phyloP scores from a whole-genome alignment of 2,888 invertebrate genomes.

The Ditula angustiorana region DNA sequence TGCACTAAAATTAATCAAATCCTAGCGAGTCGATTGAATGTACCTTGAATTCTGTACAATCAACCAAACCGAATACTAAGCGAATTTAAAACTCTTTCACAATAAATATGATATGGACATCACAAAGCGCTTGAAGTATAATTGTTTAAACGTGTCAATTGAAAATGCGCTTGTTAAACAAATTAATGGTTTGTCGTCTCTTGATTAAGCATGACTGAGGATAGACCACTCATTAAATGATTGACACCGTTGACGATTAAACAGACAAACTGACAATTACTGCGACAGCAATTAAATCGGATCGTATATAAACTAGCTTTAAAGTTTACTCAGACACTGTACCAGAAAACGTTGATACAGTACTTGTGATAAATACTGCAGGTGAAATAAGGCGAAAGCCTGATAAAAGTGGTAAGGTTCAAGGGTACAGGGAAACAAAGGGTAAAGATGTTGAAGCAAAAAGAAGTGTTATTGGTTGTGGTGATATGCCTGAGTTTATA shows the following conservation, averaged over 20 bases:
- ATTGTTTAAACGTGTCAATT: neutral
- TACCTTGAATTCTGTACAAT: too few species aligned
- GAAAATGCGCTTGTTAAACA: neutral
- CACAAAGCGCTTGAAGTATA: neutral
- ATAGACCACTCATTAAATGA: neutral
- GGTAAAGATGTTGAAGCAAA: constrained; percentile 35
- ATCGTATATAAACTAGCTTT: constrained; percentile 16
- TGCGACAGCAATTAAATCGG: neutral
- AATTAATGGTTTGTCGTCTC: neutral
- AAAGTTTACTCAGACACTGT: neutral
- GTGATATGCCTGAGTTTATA: constrained; percentile 44
- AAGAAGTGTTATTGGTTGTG: constrained; percentile 44
- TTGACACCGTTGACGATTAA: constrained; percentile 3
- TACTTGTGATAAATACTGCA: neutral
- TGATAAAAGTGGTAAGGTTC: neutral
- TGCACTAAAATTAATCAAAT: too few species aligned
- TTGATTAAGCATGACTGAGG: constrained; percentile 8
- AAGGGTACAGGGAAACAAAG: neutral
- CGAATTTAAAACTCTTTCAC: too few species aligned
- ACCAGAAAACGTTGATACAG: neutral
- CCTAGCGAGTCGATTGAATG: too few species aligned
- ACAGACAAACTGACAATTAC: constrained; percentile 21
- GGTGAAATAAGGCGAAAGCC: neutral
- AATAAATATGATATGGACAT: too few species aligned
- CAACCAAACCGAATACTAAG: too few species aligned